phyloP scores from a whole-genome alignment of 2,888 invertebrate species.

The Argynnis bischoffii region DNA sequence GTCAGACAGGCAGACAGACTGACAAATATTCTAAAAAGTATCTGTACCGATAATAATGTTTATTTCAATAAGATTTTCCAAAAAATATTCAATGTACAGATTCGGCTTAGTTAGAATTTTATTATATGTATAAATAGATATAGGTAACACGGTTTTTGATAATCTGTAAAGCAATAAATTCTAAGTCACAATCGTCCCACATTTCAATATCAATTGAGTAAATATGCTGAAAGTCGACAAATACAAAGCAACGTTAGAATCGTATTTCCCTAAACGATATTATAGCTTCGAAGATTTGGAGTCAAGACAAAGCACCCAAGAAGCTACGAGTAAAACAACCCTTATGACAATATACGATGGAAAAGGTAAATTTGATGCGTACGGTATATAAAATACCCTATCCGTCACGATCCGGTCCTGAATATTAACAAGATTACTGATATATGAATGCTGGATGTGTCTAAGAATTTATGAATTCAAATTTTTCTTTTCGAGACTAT shows the following conservation, averaged over 20 bases:
- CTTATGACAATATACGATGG: constrained; percentile 20
- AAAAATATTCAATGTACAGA: too few relatives aligned
- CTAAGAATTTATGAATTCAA: not conserved
- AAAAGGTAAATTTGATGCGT: constrained; percentile 4
- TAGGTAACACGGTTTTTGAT: too few relatives aligned
- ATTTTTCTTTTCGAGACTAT: not conserved
- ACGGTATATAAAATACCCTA: constrained; percentile 28
- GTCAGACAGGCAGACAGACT: too few relatives aligned
- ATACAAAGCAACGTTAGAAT: constrained; percentile 15
- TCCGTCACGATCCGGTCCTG: constrained; percentile 34
- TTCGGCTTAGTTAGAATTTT: too few relatives aligned
- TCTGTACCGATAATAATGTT: too few relatives aligned
- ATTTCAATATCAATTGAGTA: not conserved
- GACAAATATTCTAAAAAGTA: too few relatives aligned
- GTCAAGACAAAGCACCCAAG: not conserved
- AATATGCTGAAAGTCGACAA: constrained; percentile 10
- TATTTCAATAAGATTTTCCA: too few relatives aligned
- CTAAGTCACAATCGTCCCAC: too few relatives aligned
- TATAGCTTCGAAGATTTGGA: constrained; percentile 28
- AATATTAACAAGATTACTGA: constrained; percentile 35
- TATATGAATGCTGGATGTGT: constrained; percentile 27
- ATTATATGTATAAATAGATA: too few relatives aligned
- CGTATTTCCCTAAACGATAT: constrained; percentile 33
- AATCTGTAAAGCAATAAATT: too few relatives aligned
- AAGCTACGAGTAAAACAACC: constrained; percentile 9